Evolutionary conservation across 2,888 invertebrate species (phyloP).

Genomic region (Caenorhabditis japonica): DNA sequence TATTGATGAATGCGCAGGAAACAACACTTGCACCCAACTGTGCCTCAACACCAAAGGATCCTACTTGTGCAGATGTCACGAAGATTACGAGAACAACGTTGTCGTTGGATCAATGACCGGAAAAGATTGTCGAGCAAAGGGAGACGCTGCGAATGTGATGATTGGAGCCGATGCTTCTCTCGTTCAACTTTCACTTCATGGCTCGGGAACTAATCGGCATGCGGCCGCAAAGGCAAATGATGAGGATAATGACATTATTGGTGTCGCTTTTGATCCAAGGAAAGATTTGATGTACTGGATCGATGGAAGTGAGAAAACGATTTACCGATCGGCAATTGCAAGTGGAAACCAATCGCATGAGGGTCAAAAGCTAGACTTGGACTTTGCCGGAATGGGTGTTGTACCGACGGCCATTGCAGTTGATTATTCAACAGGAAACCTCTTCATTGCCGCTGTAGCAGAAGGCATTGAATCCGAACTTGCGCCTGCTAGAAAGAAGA

Average conservation of each 20-base stretch:
- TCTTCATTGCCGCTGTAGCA: conserved; percentile 70
- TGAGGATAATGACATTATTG: conserved; percentile 90
- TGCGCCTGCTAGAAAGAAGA: conserved; percentile 58
- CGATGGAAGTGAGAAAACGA: conserved; percentile 81
- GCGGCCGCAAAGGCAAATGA: conserved; percentile 76
- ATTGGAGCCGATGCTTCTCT: conserved; percentile 72
- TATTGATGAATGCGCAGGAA: conserved; percentile 78
- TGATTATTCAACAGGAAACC: conserved; percentile 87
- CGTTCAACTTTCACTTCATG: conserved; percentile 71
- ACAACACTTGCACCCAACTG: conserved; percentile 91
- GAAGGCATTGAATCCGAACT: conserved; percentile 40
- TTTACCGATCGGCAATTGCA: conserved; percentile 69
- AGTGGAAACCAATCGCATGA: conserved; percentile 76
- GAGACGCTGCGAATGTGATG: conserved; percentile 64
- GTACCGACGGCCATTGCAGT: conserved; percentile 89
- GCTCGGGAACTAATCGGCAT: conserved; percentile 69
- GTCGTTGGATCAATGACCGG: conserved; percentile 77
- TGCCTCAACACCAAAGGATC: conserved; percentile 93
- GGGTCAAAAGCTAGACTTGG: conserved; percentile 73
- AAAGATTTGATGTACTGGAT: conserved; percentile 93
- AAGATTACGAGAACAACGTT: conserved; percentile 77
- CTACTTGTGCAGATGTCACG: conserved; percentile 87
- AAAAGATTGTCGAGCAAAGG: conserved; percentile 77
- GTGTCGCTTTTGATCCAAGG: conserved; percentile 83
- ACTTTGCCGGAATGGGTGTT: conserved; percentile 70